A percentile compares a stretch with the other conserved stretches of the same genome.
phyloP scores from a whole-genome alignment of 2,113 vertebrate species.

The Ophiodon elongatus region DNA sequence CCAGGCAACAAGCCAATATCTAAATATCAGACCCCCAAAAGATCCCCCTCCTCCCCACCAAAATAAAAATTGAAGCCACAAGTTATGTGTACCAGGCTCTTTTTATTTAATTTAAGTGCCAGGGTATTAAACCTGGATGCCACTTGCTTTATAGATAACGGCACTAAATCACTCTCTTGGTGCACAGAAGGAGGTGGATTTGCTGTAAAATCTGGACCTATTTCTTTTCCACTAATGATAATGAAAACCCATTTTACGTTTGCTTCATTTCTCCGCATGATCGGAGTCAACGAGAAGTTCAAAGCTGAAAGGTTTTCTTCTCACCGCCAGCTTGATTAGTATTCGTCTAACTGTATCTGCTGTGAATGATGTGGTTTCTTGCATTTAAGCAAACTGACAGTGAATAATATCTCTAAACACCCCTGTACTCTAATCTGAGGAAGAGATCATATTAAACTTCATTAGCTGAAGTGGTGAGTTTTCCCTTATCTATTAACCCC shows the following conservation, averaged over 20 bases:
- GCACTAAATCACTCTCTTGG: not conserved
- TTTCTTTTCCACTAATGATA: not conserved
- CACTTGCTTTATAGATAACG: not conserved
- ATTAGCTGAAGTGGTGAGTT: constrained; percentile 65
- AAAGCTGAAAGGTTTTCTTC: constrained; percentile 31
- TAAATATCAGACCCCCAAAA: not conserved
- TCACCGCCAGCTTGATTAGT: constrained; percentile 44
- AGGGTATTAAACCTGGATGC: not conserved
- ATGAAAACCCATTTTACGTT: constrained; percentile 25
- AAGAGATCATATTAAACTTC: constrained; percentile 63
- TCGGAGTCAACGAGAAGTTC: constrained; percentile 3
- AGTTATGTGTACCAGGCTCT: not conserved
- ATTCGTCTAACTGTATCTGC: constrained; percentile 59
- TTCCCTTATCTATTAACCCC: constrained; percentile 73
- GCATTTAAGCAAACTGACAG: constrained; percentile 40
- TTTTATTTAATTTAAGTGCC: not conserved
- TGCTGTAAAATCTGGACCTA: not conserved
- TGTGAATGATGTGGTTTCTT: constrained; percentile 40
- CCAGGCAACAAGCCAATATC: not conserved
- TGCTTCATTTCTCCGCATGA: not conserved
- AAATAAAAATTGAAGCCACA: not conserved
- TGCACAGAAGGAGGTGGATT: not conserved
- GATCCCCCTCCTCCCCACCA: not conserved
- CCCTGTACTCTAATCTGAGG: constrained; percentile 40
- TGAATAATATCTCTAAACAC: constrained; percentile 54